phyloP scores from a whole-genome alignment of 2,888 invertebrate genomes.

The Matsumyia berberina region DNA sequence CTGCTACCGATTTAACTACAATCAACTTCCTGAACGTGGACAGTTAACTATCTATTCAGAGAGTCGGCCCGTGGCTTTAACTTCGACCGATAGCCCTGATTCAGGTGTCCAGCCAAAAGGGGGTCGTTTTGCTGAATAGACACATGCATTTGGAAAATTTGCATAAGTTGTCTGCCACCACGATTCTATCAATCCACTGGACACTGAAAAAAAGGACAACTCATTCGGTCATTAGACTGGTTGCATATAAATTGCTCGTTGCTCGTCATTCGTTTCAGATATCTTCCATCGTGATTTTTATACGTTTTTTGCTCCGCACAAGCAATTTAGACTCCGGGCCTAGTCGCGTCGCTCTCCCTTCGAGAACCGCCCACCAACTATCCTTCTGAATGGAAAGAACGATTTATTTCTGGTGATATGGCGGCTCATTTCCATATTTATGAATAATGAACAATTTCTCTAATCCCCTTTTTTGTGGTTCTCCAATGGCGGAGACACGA shows the following conservation, averaged over 20 bases:
- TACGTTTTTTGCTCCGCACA: slow-evolving; percentile 77
- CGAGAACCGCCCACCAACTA: slow-evolving; percentile 70
- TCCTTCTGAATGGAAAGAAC: slow-evolving; percentile 80
- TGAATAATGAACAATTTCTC: slow-evolving; percentile 83
- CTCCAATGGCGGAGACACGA: slow-evolving; percentile 73
- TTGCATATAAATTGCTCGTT: slow-evolving; percentile 77
- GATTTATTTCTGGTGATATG: slow-evolving; percentile 81
- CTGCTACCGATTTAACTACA: slow-evolving; percentile 58
- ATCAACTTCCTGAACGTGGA: slow-evolving; percentile 60
- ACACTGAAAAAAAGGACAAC: slow-evolving; percentile 75
- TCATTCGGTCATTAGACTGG: slow-evolving; percentile 76
- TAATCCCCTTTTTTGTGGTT: slow-evolving; percentile 76
- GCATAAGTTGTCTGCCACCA: slow-evolving; percentile 71
- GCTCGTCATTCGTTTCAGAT: slow-evolving; percentile 76
- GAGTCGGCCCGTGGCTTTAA: slow-evolving; percentile 20
- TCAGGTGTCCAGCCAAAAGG: slow-evolving; percentile 22
- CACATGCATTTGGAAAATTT: slow-evolving; percentile 60
- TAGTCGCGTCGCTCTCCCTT: slow-evolving; percentile 18
- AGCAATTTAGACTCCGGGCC: slow-evolving; percentile 67
- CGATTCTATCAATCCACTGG: slow-evolving; percentile 63
- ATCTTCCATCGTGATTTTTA: slow-evolving; percentile 77
- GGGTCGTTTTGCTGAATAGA: slow-evolving; percentile 11
- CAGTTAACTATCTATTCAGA: slow-evolving; percentile 66
- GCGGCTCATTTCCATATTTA: slow-evolving; percentile 83
- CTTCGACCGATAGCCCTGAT: not conserved